Evolutionary conservation across 2,888 invertebrate genomes (phyloP).

Genomic region (Cataglyphis livida): DNA sequence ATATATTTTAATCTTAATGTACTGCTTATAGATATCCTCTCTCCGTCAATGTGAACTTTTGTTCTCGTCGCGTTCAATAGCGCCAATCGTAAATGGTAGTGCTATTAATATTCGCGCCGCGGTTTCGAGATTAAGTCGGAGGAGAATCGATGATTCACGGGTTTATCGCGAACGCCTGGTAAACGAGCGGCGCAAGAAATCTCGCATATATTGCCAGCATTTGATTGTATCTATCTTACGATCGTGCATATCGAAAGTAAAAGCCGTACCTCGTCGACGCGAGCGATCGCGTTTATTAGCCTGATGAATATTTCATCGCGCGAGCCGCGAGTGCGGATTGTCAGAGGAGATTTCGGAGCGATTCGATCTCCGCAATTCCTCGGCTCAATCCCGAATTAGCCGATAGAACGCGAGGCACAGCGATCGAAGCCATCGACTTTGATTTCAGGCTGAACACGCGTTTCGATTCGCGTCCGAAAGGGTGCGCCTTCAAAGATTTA

Average conservation of each 20-base stretch:
- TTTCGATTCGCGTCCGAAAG: not conserved
- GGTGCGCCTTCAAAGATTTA: not conserved
- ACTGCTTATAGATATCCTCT: not conserved
- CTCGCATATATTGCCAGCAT: constrained; percentile 1
- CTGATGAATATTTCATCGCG: constrained; percentile 31
- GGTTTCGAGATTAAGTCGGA: constrained; percentile 40
- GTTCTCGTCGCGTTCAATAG: constrained; percentile 12
- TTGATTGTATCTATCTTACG: not conserved
- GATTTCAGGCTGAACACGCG: not conserved
- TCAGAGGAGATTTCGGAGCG: not conserved
- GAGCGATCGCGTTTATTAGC: constrained; percentile 13
- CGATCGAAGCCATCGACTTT: not conserved
- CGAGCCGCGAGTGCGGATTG: not conserved
- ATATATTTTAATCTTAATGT: not conserved
- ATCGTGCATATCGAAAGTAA: constrained; percentile 28
- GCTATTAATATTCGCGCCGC: constrained; percentile 38
- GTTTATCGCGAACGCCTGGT: constrained; percentile 15
- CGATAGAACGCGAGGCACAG: not conserved
- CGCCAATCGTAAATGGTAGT: constrained; percentile 20
- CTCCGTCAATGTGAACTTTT: constrained; percentile 32
- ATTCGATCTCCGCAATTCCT: constrained; percentile 6
- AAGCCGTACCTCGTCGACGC: constrained; percentile 2
- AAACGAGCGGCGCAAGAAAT: constrained; percentile 11
- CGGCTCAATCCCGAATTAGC: constrained; percentile 9
- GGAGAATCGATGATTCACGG: constrained; percentile 40